These are phyloP conservation scores for Epicauta chinensis DNA, from an alignment of 1,140 invertebrate species.

Conservation along the genomic window DNA sequence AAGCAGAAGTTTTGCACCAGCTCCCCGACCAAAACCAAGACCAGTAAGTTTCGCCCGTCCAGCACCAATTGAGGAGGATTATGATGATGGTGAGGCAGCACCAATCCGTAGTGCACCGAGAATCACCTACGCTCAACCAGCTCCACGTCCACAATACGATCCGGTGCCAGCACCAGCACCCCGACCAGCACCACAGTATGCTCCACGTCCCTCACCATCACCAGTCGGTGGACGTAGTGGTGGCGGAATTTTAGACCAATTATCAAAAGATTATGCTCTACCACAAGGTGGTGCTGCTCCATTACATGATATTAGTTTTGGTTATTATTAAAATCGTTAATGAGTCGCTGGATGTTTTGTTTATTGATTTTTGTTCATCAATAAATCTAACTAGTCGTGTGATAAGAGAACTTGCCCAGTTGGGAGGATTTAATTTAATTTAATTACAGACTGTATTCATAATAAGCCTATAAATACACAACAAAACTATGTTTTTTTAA, in stretches of 20 bases:
- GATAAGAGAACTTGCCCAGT: no score
- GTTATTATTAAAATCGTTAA: constrained; percentile 40
- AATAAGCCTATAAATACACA: no score
- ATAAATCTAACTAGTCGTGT: no score
- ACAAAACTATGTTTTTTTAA: no score
- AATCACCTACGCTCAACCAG: constrained; percentile 33
- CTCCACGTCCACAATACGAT: constrained; percentile 18
- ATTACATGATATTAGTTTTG: constrained; percentile 73
- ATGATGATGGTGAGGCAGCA: constrained; percentile 36
- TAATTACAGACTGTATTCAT: no score
- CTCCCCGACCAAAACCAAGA: constrained; percentile 28
- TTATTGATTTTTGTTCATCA: not conserved
- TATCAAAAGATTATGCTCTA: constrained; percentile 72
- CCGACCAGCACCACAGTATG: constrained; percentile 25
- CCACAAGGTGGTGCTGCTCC: constrained; percentile 60
- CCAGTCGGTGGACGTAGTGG: constrained; percentile 42
- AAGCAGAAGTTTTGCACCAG: constrained; percentile 24
- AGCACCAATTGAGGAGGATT: constrained; percentile 27
- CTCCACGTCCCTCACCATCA: constrained; percentile 28
- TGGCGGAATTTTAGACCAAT: constrained; percentile 67
- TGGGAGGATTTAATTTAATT: no score
- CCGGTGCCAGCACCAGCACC: constrained; percentile 22
- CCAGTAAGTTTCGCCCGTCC: constrained; percentile 22
- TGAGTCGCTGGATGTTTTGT: not conserved
- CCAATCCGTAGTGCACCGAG: constrained; percentile 36